phyloP scores from a whole-genome alignment of 2,113 vertebrate species.

The Solenodon paradoxus region DNA sequence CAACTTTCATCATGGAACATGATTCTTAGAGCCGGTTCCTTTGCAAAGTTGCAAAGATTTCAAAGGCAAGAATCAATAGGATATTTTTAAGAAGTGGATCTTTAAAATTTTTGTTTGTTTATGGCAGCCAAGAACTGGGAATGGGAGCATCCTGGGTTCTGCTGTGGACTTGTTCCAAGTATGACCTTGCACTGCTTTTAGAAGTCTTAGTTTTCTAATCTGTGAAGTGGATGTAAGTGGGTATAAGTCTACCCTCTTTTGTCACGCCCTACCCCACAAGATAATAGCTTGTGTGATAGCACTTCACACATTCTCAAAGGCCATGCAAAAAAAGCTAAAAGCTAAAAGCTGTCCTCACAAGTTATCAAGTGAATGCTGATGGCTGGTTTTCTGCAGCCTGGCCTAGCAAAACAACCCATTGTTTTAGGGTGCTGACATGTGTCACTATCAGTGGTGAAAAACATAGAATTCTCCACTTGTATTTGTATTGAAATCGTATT shows the following conservation, averaged over 20 bases:
- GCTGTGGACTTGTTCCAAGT: not conserved
- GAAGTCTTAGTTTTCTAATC: not conserved
- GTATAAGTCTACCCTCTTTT: too few relatives aligned
- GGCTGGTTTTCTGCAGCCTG: not conserved
- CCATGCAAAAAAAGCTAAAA: too few relatives aligned
- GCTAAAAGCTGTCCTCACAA: not conserved
- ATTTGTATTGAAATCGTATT: not conserved
- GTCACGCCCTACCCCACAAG: too few relatives aligned
- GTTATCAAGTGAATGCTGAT: not conserved
- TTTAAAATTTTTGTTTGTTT: too few relatives aligned
- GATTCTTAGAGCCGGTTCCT: fast-evolving
- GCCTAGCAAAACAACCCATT: not conserved
- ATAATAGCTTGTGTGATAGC: not conserved
- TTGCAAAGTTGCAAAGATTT: not conserved
- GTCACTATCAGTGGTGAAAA: not conserved
- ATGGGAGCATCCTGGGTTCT: fast-evolving
- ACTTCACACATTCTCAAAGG: not conserved
- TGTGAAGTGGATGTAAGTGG: not conserved
- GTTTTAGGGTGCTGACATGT: not conserved
- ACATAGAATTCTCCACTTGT: not conserved
- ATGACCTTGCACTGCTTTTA: not conserved
- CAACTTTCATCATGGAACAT: not conserved
- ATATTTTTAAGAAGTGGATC: not conserved
- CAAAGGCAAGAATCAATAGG: too few relatives aligned
- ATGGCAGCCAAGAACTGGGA: too few relatives aligned